Base-by-base conservation (phyloP, 2,888 invertebrate species). In the Leptinotarsa peninsularis region DNA sequence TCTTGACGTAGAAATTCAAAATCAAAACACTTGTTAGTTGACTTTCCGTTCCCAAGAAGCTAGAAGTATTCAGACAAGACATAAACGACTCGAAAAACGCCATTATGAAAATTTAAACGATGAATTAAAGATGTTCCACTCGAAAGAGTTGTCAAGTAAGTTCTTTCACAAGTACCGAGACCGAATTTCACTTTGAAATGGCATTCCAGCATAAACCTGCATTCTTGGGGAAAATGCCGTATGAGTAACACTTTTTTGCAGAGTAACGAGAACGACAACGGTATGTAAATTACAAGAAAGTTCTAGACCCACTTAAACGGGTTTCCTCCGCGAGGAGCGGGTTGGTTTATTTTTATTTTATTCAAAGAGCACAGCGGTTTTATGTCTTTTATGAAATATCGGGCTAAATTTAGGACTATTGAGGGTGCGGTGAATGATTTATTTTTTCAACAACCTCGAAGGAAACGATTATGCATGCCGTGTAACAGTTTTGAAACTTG, bases 231-330 rank as follows among this genome's bases (percentile, higher is more conserved):
- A 63, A 63, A 63, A 27, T 63, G 23, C 23, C 63, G 63, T 63
- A 17, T 33, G 63, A 63, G 33, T n/a, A 43, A 63, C 63, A 63
- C 43, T 43, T 70, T 58, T 70, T 70, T 58, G 49, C 58, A 2
- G 18, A 43, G 18, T 63, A 63, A 63, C 21, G 49, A 58, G 58
- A 70, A 70, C 70, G 33, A 43, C 27, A 70, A 70, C 70, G 63
- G 63, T 43, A 70, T 58, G 70, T 58, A 70, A 70, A 70, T 58
- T 50, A 49, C 7, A 49, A 21, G 58, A 70, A 70, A 70, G 70
- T 70, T 70, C 17, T 43, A 70, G 49, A 49, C 58, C 70, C 23
- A 70, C 52, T 52, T 68, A 27, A 68, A 68, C 52, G 7, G 23
- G 58, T 58, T 58, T 54, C 58, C 58, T 70, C 17, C 63, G 7